Evolutionary conservation across 2,888 invertebrate genomes (phyloP).

Genomic region (Zonitis immaculata): DNA sequence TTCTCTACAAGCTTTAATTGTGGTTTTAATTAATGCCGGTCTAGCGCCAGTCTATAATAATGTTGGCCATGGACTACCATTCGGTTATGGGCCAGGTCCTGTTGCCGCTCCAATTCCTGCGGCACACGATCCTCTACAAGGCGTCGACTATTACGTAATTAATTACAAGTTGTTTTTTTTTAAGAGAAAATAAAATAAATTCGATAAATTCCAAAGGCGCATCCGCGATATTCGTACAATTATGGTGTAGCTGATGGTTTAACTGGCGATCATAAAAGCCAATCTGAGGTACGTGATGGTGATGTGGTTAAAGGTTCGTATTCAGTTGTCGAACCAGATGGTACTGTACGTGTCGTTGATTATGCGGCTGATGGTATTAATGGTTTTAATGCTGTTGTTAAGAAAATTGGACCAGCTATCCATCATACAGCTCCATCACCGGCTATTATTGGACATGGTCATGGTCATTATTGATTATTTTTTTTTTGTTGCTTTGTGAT

Average conservation of each 20-base stretch:
- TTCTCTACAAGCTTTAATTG: slow-evolving; percentile 17
- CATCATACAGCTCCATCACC: slow-evolving; percentile 36
- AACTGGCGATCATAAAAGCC: slow-evolving; percentile 56
- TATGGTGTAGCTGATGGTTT: slow-evolving; percentile 56
- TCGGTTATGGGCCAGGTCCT: slow-evolving; percentile 2
- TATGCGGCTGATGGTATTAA: slow-evolving; percentile 39
- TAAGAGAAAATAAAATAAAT: no score
- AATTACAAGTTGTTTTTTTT: no score
- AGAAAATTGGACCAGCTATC: slow-evolving; percentile 58
- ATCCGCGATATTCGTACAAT: slow-evolving; percentile 54
- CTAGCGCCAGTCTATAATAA: slow-evolving; percentile 16
- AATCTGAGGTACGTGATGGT: slow-evolving; percentile 56
- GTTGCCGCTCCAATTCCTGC: slow-evolving; percentile 7
- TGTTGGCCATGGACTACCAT: slow-evolving; percentile 17
- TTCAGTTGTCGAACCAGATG: slow-evolving; percentile 37
- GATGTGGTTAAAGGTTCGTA: slow-evolving; percentile 51
- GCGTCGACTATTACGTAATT: slow-evolving; percentile 25
- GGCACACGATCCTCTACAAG: slow-evolving; percentile 15
- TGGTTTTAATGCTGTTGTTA: slow-evolving; percentile 55
- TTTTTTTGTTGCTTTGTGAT: not conserved
- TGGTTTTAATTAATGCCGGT: slow-evolving; percentile 15
- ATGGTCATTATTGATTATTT: no score
- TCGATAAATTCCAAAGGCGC: slow-evolving; percentile 46
- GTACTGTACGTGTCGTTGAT: slow-evolving; percentile 36
- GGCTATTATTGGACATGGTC: slow-evolving; percentile 6